Evolutionary conservation across 2,888 invertebrate genomes (phyloP), one percentile per base, ranked within the genome.

Genomic region (Girardia tigrina): DNA sequence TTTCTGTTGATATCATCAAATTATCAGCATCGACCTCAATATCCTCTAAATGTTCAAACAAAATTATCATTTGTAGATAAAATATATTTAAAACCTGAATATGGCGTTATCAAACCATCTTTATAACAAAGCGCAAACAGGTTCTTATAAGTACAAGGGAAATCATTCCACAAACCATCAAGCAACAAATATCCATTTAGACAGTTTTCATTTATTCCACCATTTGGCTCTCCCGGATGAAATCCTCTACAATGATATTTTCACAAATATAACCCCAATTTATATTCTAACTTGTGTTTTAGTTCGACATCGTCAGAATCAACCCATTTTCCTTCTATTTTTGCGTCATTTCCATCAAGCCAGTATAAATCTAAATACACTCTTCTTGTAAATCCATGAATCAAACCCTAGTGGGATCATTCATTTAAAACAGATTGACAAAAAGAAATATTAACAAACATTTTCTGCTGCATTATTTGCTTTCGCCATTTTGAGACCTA

Each of bases 171-270:
- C 23, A 56, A 56, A 56, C 56, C 56, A 56, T 56, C 56, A 2
- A 56, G 4, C 6, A 20, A 20, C 23, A 56, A 16, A 56, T 56
- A 56, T 20, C 56, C 56, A 56, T 56, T 56, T n/a, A 56, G 23
- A 56, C 56, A 56, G 56, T 56, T 56, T 56, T 56, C 56, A 12
- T 4, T 6, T 8, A 4, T 4, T 56, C 56, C 56, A 8, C 56
- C 56, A 56, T 56, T 56, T 12, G 56, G 56, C 23, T 56, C 56
- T 56, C 56, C 56, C n/a, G 56, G 56, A 56, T 56, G 56, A 56
- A 56, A 56, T 4, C 56, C 56, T 56, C 56, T 56, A 56, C n/a
- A 56, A 56, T 6, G n/a, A n/a, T n/a, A n/a, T n/a, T 56, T 56
- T 56, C 23, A 56, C 4, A 56, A 56, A 56, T 56, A 8, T 36